These are phyloP conservation scores for Scarus forsteni DNA, from an alignment of 2,797 vertebrate genomes.

Conservation along the genomic window DNA sequence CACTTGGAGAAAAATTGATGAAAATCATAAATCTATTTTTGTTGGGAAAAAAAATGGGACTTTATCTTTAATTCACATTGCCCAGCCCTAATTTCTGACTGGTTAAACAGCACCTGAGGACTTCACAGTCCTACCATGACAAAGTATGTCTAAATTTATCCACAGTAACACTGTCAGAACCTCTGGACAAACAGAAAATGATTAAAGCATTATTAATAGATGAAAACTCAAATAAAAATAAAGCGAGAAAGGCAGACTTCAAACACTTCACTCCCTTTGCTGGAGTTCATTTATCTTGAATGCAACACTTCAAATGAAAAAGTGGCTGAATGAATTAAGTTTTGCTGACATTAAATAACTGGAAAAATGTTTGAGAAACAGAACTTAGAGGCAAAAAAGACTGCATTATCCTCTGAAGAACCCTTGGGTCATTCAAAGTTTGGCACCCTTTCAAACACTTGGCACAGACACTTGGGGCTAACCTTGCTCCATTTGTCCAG, in stretches of 20 bases:
- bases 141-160: slow-evolving; percentile 68
- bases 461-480: slow-evolving; percentile 69
- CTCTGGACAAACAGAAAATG: slow-evolving; percentile 36
- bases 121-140: slow-evolving; percentile 30
- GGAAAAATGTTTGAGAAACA: slow-evolving; percentile 24
- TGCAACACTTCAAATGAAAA: slow-evolving; percentile 33
- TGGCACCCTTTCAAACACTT: slow-evolving; percentile 73
- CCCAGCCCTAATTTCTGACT: background rate
- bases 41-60: too few relatives aligned
- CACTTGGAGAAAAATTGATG: too few relatives aligned
- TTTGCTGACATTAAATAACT: background rate
- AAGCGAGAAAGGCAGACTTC: slow-evolving; percentile 19
- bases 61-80: too few relatives aligned
- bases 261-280: slow-evolving; percentile 25
- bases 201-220: slow-evolving; percentile 73
- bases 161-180: slow-evolving; percentile 30
- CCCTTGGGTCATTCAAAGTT: slow-evolving; percentile 60
- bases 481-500: slow-evolving; percentile 71
- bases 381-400: slow-evolving; percentile 2
- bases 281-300: slow-evolving; percentile 24
- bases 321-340: slow-evolving; percentile 4
- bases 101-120: slow-evolving; percentile 36
- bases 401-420: slow-evolving; percentile 72
- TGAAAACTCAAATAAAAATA: slow-evolving; percentile 33
- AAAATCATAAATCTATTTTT: too few relatives aligned